Percentiles rank a stretch among this genome's conserved stretches.
phyloP scores from a whole-genome alignment of 2,113 vertebrate genomes.

The Rhea pennata region DNA sequence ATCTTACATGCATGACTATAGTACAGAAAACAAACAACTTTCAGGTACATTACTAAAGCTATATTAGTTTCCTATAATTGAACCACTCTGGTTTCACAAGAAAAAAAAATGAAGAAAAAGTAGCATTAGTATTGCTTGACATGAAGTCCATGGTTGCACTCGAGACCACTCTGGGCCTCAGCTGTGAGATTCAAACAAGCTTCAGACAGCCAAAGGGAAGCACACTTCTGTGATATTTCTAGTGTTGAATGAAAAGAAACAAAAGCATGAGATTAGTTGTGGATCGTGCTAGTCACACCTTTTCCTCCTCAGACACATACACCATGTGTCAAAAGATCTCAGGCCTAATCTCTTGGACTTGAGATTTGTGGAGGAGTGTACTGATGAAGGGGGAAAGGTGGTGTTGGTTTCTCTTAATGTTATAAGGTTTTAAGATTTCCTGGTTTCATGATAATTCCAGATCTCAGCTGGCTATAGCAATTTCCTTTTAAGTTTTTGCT shows the following conservation, averaged over 20 bases:
- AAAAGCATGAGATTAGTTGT: neutral
- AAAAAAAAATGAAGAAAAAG: neutral
- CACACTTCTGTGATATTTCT: neutral
- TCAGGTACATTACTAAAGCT: neutral
- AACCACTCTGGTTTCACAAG: neutral
- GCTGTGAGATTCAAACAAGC: neutral
- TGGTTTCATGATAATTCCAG: neutral
- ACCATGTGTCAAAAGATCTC: neutral
- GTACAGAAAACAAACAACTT: neutral
- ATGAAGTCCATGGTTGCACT: neutral
- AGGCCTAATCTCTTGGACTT: neutral
- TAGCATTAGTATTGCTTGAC: neutral
- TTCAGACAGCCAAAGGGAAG: neutral
- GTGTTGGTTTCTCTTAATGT: neutral
- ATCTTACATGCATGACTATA: neutral
- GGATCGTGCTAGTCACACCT: neutral
- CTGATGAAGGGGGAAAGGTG: neutral
- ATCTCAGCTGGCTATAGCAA: neutral
- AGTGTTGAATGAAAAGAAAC: neutral
- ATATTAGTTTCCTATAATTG: neutral
- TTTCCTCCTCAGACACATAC: neutral
- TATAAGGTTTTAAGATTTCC: neutral
- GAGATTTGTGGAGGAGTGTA: neutral
- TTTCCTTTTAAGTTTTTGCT: conserved; percentile 11
- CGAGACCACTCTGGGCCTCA: neutral